Percentiles rank a stretch among this genome's conserved stretches.
phyloP scores from a whole-genome alignment of 2,113 vertebrate genomes.

The Spea multiplicata region DNA sequence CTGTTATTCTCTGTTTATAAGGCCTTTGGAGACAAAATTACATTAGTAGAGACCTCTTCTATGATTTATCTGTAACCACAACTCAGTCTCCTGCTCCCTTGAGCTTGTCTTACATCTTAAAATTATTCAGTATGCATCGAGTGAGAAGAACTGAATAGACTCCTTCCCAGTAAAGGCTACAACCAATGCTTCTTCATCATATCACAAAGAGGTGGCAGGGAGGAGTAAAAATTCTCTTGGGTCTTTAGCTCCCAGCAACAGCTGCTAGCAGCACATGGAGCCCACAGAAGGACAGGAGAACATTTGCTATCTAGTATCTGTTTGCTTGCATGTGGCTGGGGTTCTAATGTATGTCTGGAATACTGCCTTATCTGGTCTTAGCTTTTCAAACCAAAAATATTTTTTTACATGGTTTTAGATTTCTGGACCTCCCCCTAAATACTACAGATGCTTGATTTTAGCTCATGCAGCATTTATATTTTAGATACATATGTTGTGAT shows the following conservation, averaged over 20 bases:
- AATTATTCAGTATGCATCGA: not conserved
- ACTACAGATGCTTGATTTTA: no score
- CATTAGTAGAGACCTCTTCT: not conserved
- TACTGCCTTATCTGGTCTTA: no score
- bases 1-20: not conserved
- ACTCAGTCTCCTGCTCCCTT: not conserved
- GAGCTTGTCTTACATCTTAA: not conserved
- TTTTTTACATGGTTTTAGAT: no score
- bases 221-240: not conserved
- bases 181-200: not conserved
- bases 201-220: not conserved
- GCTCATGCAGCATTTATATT: no score
- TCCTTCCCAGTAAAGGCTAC: not conserved
- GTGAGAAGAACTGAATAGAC: not conserved
- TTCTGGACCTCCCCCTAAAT: no score
- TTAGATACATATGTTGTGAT: no score
- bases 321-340: no score
- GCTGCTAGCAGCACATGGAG: slow-evolving; percentile 15
- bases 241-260: slow-evolving; percentile 12
- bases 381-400: no score
- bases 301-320: no score
- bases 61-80: not conserved
- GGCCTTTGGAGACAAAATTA: not conserved
- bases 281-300: slow-evolving; percentile 11
- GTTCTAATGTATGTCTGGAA: no score